phyloP scores from a whole-genome alignment of 2,797 vertebrate genomes.

The Acanthurus lineatus region DNA sequence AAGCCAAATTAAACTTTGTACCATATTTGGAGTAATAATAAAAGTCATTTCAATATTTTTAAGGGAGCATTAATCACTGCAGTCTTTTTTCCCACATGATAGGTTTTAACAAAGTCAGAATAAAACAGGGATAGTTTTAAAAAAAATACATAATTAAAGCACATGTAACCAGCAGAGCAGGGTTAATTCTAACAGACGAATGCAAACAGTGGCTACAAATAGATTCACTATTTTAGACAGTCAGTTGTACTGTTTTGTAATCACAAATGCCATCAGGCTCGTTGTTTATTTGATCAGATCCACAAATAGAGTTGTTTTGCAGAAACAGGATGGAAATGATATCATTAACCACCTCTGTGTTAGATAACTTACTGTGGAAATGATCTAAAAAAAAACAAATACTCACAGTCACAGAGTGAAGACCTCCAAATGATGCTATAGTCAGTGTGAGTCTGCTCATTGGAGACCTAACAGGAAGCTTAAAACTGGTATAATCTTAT shows the following conservation, averaged over 20 bases:
- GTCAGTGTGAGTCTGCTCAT: not conserved
- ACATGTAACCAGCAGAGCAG: too few relatives aligned
- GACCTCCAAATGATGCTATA: not conserved
- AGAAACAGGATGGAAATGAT: not conserved
- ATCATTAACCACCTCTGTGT: not conserved
- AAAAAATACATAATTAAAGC: too few relatives aligned
- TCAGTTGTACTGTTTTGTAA: not conserved
- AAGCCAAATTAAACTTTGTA: too few relatives aligned
- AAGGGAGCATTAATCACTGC: too few relatives aligned
- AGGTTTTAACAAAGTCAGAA: too few relatives aligned
- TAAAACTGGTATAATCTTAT: constrained; percentile 23
- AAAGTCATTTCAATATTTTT: too few relatives aligned
- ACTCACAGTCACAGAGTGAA: not conserved
- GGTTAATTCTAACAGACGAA: too few relatives aligned
- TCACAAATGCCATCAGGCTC: not conserved
- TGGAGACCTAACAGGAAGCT: constrained; percentile 8
- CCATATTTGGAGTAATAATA: too few relatives aligned
- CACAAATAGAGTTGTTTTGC: not conserved
- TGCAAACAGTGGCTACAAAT: too few relatives aligned
- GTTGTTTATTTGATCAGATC: not conserved
- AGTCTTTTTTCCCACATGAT: too few relatives aligned
- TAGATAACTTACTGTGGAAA: not conserved
- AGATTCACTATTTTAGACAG: not conserved
- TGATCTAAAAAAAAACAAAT: not conserved
- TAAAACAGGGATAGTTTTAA: too few relatives aligned